Evolutionary conservation across 2,888 invertebrate species (phyloP).

Genomic region (Pterostichus madidus): DNA sequence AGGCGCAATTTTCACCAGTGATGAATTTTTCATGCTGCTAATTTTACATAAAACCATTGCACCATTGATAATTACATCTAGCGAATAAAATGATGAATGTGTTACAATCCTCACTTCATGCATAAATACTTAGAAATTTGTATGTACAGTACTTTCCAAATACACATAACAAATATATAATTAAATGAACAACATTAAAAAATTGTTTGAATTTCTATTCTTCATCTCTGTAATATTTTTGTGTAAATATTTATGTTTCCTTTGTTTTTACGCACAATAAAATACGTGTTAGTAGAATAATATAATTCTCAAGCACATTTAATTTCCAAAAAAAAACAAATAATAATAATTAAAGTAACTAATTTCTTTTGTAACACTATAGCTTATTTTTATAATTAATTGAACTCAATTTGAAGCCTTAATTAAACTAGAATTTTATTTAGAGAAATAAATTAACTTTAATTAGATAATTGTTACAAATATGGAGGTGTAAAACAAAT

Average conservation of each 20-base stretch:
- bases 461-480: neutral
- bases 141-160: slow-evolving; percentile 21
- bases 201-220: neutral
- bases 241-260: neutral
- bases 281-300: slow-evolving; percentile 1
- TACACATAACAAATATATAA: slow-evolving; percentile 8
- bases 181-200: neutral
- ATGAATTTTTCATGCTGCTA: slow-evolving; percentile 47
- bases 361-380: neutral
- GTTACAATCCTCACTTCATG: slow-evolving; percentile 40
- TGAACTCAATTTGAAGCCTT: neutral
- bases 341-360: slow-evolving; percentile 5
- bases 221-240: neutral
- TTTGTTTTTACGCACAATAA: slow-evolving; percentile 35
- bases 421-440: neutral
- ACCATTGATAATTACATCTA: slow-evolving; percentile 51
- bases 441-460: neutral
- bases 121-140: slow-evolving; percentile 54
- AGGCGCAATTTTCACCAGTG: slow-evolving; percentile 24
- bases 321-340: neutral
- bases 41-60: slow-evolving; percentile 53
- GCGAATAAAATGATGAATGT: slow-evolving; percentile 43
- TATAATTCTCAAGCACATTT: slow-evolving; percentile 4
- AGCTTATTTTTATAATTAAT: slow-evolving; percentile 15
- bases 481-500: slow-evolving; percentile 1